Percentiles rank a stretch among this genome's conserved stretches.
phyloP scores from a whole-genome alignment of 2,797 vertebrate genomes.

The Pampus argenteus region DNA sequence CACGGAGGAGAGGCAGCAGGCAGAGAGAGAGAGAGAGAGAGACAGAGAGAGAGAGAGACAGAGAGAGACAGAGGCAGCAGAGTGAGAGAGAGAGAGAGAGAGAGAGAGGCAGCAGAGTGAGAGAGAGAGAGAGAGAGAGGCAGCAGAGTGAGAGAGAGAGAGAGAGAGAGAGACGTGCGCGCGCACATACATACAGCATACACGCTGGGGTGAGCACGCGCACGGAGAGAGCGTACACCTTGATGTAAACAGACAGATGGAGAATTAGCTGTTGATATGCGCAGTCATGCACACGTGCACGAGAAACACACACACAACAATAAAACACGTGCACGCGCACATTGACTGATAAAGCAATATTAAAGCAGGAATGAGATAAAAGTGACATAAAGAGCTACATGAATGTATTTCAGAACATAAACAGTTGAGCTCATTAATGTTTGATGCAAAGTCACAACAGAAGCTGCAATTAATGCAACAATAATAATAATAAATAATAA shows the following conservation, averaged over 20 bases:
- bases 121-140: no score
- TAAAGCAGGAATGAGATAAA: no score
- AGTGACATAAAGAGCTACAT: no score
- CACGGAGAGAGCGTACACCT: constrained; percentile 25
- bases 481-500: no score
- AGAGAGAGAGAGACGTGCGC: constrained; percentile 22
- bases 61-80: neutral
- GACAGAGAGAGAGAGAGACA: neutral
- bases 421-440: no score
- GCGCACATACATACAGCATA: constrained; percentile 2
- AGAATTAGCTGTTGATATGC: neutral
- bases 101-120: no score
- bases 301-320: neutral
- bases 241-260: constrained; percentile 4
- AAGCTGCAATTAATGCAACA: no score
- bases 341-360: no score
- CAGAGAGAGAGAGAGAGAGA: neutral
- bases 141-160: neutral
- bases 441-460: no score
- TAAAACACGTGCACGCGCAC: neutral
- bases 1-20: constrained; percentile 17
- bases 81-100: no score
- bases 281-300: constrained; percentile 24
- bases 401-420: no score
- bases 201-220: neutral